Base-by-base conservation (phyloP, 2,888 invertebrate species). In the Oithona nana region DNA sequence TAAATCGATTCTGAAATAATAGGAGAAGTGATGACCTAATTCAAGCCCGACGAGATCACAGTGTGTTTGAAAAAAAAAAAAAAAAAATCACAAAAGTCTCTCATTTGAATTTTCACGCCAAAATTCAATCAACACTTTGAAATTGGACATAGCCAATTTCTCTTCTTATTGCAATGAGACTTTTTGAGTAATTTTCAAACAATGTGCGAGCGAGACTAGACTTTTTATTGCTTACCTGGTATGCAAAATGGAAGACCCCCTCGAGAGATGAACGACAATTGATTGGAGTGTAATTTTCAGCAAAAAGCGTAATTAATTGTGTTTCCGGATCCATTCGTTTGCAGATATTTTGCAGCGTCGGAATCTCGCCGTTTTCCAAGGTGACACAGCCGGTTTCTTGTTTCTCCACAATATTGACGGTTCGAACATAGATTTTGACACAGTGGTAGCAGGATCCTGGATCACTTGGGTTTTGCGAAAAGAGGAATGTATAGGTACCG, bases 221-320 rank as follows among this genome's bases (percentile, higher is more conserved):
- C n/a, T n/a, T n/a, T n/a, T n/a, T n/a, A n/a, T n/a, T 65, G 68
- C 87, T 80, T 73, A 90, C 89, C 74, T 87, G 87, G 72, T 88
- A 88, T 1, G 87, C 84, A 77, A 93, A 93, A 69, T 88, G 88
- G 90, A 90, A 93, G n/a, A 92, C 90, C 63, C 92, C 92, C 78
- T 93, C 92, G 49, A 93, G 75, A 4, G 90, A 88, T 2, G 92
- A 89, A 64, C 92, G 79, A 70, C 92, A 93, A 74, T 92, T 92
- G 1, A 90, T 81, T 48, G 90, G 88, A 1, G 86, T 82, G 73
- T 84, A 86, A 75, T 90, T 90, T 70, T 90, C 88, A 51, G 88
- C 86, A 71, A 90, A 92, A 64, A 92, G 73, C 20, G 92, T 90
- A 58, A 84, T 81, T 2, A 88, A 74, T 68, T 88, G 85, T 69